These are phyloP conservation scores for Drosophila ezoana DNA, from an alignment of 2,888 invertebrate species.

Conservation along the genomic window DNA sequence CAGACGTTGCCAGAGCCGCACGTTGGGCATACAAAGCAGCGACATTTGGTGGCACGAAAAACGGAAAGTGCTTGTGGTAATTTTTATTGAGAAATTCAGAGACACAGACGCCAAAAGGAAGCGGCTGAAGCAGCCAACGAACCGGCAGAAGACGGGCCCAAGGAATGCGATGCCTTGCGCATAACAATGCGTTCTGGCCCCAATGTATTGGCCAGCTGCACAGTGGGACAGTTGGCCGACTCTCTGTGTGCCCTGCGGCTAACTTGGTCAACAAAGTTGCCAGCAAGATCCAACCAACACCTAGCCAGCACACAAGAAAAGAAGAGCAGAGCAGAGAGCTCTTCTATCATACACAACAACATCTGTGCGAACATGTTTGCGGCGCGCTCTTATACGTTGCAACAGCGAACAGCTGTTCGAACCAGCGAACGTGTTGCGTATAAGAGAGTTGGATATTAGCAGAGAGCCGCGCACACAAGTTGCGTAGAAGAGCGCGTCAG, in stretches of 20 bases:
- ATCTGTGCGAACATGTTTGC: conserved; percentile 58
- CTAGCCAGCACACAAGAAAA: conserved; percentile 11
- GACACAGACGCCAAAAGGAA: conserved; percentile 31
- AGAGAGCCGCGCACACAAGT: conserved; percentile 39
- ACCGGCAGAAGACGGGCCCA: conserved; percentile 30
- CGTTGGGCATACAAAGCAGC: conserved; percentile 75
- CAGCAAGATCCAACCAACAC: conserved; percentile 21
- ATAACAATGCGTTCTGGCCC: conserved; percentile 67
- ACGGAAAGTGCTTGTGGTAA: conserved; percentile 75
- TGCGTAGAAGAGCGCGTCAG: conserved; percentile 47
- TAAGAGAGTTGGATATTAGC: conserved; percentile 54
- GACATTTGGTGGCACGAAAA: conserved; percentile 48
- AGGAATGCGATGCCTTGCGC: conserved; percentile 72
- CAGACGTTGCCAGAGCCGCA: conserved; percentile 31
- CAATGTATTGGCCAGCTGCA: conserved; percentile 50
- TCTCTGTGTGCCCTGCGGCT: conserved; percentile 1
- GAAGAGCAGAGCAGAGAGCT: conserved; percentile 1
- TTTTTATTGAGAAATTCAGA: conserved; percentile 72
- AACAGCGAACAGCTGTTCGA: conserved; percentile 54
- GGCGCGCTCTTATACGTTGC: conserved; percentile 38
- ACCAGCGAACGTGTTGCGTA: conserved; percentile 60
- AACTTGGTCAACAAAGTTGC: conserved; percentile 48
- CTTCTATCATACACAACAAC: conserved; percentile 19
- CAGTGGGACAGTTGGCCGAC: conserved; percentile 38
- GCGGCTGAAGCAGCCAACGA: conserved; percentile 35